These are phyloP conservation scores for Lordiphosa collinella DNA, from an alignment of 1,140 invertebrate genomes.

Conservation along the genomic window DNA sequence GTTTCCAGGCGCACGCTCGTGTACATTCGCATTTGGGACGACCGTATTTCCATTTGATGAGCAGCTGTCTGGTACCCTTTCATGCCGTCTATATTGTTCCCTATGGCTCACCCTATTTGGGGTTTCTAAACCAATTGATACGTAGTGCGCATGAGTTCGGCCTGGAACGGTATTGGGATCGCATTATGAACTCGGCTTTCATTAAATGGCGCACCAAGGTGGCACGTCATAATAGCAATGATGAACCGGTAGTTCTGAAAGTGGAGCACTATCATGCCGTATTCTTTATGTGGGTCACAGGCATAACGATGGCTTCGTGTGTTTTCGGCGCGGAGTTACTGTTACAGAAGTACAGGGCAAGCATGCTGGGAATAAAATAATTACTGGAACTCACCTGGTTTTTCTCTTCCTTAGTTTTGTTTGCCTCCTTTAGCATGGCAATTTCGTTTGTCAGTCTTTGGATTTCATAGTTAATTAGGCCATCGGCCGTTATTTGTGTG, in stretches of 20 bases:
- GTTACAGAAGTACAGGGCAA: slow-evolving; percentile 31
- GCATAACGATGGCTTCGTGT: slow-evolving; percentile 35
- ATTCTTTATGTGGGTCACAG: slow-evolving; percentile 58
- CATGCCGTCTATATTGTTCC: slow-evolving; percentile 72
- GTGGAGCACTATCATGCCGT: slow-evolving; percentile 65
- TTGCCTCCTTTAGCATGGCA: slow-evolving; percentile 69
- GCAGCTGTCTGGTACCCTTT: slow-evolving; percentile 68
- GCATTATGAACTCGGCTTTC: slow-evolving; percentile 65
- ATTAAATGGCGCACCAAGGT: slow-evolving; percentile 49
- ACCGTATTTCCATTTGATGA: slow-evolving; percentile 67
- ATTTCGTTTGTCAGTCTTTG: slow-evolving; percentile 79
- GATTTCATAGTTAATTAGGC: slow-evolving; percentile 73
- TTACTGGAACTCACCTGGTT: slow-evolving; percentile 54
- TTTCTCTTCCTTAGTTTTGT: slow-evolving; percentile 72
- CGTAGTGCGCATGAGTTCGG: slow-evolving; percentile 63
- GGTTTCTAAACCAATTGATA: slow-evolving; percentile 57
- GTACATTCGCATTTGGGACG: slow-evolving; percentile 45
- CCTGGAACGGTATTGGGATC: slow-evolving; percentile 60
- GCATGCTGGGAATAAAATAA: slow-evolving; percentile 11
- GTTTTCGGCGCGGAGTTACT: slow-evolving; percentile 52
- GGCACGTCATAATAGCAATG: slow-evolving; percentile 32
- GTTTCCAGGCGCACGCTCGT: slow-evolving; percentile 53
- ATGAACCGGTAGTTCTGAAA: slow-evolving; percentile 60
- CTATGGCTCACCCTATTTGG: slow-evolving; percentile 72
- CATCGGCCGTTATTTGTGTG: slow-evolving; percentile 49